These are phyloP conservation scores for Drosophila arawakana DNA, from an alignment of 1,140 invertebrate species.

Conservation along the genomic window DNA sequence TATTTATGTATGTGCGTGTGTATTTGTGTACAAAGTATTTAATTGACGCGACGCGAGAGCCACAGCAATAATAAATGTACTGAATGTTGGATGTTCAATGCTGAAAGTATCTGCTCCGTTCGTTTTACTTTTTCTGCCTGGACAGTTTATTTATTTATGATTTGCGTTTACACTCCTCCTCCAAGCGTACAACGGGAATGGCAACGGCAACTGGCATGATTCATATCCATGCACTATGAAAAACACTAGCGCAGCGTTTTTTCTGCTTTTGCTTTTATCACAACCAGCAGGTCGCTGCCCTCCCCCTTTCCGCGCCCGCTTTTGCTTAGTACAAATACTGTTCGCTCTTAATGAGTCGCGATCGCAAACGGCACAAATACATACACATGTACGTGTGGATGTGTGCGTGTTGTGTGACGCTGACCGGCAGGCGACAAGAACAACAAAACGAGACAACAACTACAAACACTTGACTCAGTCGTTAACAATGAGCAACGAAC, in stretches of 20 bases:
- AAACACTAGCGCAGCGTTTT: constrained; percentile 19
- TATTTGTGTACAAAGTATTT: constrained; percentile 16
- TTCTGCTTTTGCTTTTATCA: constrained; percentile 23
- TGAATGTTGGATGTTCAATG: background rate
- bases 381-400: constrained; percentile 8
- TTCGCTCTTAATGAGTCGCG: constrained; percentile 30
- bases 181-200: background rate
- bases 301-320: constrained; percentile 1
- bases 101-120: constrained; percentile 11
- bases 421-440: constrained; percentile 23
- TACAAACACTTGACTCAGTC: constrained; percentile 34
- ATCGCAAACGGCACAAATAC: constrained; percentile 14
- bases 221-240: constrained; percentile 38
- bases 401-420: constrained; percentile 8
- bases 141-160: constrained; percentile 41
- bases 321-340: background rate
- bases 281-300: constrained; percentile 26
- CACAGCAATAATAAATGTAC: constrained; percentile 6
- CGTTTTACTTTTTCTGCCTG: constrained; percentile 14
- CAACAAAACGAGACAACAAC: constrained; percentile 14
- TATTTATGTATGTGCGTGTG: too few species aligned
- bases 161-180: constrained; percentile 24
- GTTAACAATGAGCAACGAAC: constrained; percentile 14
- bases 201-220: constrained; percentile 27
- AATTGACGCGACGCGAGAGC: constrained; percentile 14